Conservation (phyloP, 1,140 invertebrate genomes). For the Diorhabda sublineata region DNA sequence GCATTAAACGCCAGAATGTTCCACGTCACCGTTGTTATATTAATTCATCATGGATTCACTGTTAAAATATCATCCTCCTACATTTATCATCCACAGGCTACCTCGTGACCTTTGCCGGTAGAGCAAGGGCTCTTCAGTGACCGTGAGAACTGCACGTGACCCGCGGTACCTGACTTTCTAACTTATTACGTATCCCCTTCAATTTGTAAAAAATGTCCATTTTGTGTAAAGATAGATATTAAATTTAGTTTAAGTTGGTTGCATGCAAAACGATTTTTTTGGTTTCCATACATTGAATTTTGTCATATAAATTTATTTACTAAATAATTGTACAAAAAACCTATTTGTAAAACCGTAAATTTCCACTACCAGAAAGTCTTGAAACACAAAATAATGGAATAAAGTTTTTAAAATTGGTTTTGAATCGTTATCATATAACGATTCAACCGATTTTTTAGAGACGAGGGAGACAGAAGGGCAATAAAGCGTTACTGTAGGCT, state of each 20-base stretch:
- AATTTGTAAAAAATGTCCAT: constrained; percentile 48
- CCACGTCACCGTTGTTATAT: constrained; percentile 4
- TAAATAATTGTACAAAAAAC: constrained; percentile 31
- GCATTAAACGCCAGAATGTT: constrained; percentile 8
- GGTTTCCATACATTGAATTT: constrained; percentile 20
- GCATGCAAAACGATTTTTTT: constrained; percentile 28
- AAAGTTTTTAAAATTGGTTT: constrained; percentile 19
- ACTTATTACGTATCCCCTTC: constrained; percentile 46
- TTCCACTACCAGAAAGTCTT: constrained; percentile 1
- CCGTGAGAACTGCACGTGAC: constrained; percentile 37
- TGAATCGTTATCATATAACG: constrained; percentile 32
- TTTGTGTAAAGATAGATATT: constrained; percentile 49
- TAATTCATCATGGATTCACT: background rate
- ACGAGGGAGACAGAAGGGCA: constrained; percentile 38
- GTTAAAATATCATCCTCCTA: background rate
- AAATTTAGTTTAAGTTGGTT: constrained; percentile 48
- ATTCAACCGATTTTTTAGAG: constrained; percentile 17
- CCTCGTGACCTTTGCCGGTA: constrained; percentile 35
- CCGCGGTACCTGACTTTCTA: constrained; percentile 45
- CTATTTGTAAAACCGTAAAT: background rate
- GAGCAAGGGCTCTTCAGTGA: constrained; percentile 26
- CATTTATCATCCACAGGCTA: constrained; percentile 36
- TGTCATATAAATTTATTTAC: constrained; percentile 19
- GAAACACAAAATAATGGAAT: background rate
- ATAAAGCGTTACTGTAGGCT: constrained; percentile 39